Base-by-base conservation (phyloP, 2,113 vertebrate species). In the Hemichromis elongatus region DNA sequence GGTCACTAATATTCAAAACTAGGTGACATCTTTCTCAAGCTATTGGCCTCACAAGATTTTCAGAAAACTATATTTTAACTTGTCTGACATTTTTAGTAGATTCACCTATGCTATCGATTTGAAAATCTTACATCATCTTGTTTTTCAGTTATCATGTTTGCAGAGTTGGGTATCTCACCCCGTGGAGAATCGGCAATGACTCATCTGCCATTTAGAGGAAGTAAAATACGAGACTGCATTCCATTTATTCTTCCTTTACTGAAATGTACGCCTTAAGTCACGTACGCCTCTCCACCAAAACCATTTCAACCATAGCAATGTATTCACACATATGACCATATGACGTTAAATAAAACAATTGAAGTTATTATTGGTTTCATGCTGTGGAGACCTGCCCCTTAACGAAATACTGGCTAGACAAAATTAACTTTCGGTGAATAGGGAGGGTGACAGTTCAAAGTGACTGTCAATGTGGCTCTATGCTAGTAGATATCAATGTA, bases 281-380 rank as follows among this genome's bases (percentile, higher is more conserved):
- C 1, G 1, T 16, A 42, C 3, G 2, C 21, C 7, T 0, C 24
- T 68, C 12, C n/a, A 24, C 35, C 1, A 12, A 68, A 68, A 42
- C 63, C 63, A n/a, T n/a, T 35, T 3, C 16, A 61, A 56, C 1
- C 2, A 1, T 1, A 0, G n/a, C 35, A 61, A 9, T 19, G 57
- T 35, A 35, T 61, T 0, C 57, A 12, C 35, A 12, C 18, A 12
- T 19, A 5, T 68, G 35, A 68, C 61, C 35, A 68, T 4, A 66
- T 40, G 61, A 9, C 11, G 35, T 40, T 40, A 21, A 40, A 40
- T 14, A 14, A 14, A 19, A 13, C 18, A 9, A 1, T 5, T 16
- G 28, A 57, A 16, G 7, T 9, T 9, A 1, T 9, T 57, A 5
- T 57, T 16, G 7, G 5, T 28, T 57, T 30, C 1, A 0, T 57